Percentiles rank a stretch among this genome's conserved stretches.
phyloP scores from a whole-genome alignment of 2,113 vertebrate species.

The Enhydra lutris region DNA sequence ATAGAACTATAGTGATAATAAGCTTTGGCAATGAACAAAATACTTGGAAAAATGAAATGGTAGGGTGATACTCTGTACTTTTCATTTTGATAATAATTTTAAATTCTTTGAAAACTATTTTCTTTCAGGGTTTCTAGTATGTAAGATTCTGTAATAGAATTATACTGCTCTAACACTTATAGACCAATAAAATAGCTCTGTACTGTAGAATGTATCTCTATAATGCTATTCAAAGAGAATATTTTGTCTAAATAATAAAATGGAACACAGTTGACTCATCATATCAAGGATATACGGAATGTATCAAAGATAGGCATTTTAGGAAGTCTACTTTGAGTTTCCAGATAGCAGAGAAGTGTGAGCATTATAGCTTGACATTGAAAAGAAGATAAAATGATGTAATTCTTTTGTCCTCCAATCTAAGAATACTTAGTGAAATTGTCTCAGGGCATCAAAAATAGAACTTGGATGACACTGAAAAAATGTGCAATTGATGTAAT shows the following conservation, averaged over 20 bases:
- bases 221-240: not conserved
- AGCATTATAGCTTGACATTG: not conserved
- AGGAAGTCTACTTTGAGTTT: not conserved
- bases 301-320: not conserved
- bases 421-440: not conserved
- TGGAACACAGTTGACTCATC: not conserved
- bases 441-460: not conserved
- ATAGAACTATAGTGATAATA: not conserved
- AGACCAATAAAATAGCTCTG: not conserved
- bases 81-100: constrained; percentile 7
- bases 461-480: not conserved
- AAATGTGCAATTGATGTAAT: not conserved
- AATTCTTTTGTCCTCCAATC: not conserved
- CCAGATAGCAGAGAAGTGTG: not conserved
- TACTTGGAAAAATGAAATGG: not conserved
- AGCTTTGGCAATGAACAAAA: not conserved
- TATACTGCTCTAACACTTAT: not conserved
- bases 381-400: not conserved
- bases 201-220: not conserved
- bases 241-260: not conserved
- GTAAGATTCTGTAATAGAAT: not conserved
- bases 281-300: not conserved
- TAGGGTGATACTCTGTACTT: not conserved
- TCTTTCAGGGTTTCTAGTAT: not conserved
- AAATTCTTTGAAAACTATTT: not conserved